Evolutionary conservation across 2,797 vertebrate species (phyloP).

Genomic region (Microchirus variegatus): DNA sequence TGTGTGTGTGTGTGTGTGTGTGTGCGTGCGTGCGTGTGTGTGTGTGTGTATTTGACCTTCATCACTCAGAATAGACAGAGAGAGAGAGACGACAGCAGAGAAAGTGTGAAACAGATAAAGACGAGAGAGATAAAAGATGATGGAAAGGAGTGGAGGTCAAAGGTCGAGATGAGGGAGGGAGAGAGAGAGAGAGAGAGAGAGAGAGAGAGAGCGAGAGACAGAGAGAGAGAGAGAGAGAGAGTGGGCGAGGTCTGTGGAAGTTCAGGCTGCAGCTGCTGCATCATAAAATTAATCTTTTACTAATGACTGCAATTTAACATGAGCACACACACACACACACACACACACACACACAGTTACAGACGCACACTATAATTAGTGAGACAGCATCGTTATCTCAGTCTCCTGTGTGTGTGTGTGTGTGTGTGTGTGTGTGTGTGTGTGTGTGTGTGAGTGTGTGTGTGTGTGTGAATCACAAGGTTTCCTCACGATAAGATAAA

Average conservation of each 20-base stretch:
- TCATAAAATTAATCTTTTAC: constrained; percentile 78
- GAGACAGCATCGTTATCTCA: too few relatives aligned
- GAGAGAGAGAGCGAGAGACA: neutral
- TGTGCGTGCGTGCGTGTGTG: too few relatives aligned
- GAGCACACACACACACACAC: constrained; percentile 23
- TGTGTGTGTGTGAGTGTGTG: too few relatives aligned
- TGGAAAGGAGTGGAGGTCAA: neutral
- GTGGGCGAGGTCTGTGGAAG: constrained; percentile 19
- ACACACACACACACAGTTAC: too few relatives aligned
- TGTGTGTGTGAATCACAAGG: too few relatives aligned
- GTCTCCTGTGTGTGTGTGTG: too few relatives aligned
- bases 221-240: neutral
- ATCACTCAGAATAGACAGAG: constrained; percentile 67
- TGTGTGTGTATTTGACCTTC: constrained; percentile 73
- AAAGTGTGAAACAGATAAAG: constrained; percentile 25
- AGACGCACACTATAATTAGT: too few relatives aligned
- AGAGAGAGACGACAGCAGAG: constrained; percentile 36
- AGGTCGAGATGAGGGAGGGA: neutral
- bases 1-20: constrained; percentile 16
- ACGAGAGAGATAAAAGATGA: constrained; percentile 8
- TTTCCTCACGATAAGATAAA: too few relatives aligned
- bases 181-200: neutral
- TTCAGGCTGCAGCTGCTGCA: constrained; percentile 55
- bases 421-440: too few relatives aligned
- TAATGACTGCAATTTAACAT: constrained; percentile 72